Evolutionary conservation across 2,888 invertebrate genomes (phyloP), one percentile per base, ranked within the genome.

Genomic region (Thymelicus lineola): DNA sequence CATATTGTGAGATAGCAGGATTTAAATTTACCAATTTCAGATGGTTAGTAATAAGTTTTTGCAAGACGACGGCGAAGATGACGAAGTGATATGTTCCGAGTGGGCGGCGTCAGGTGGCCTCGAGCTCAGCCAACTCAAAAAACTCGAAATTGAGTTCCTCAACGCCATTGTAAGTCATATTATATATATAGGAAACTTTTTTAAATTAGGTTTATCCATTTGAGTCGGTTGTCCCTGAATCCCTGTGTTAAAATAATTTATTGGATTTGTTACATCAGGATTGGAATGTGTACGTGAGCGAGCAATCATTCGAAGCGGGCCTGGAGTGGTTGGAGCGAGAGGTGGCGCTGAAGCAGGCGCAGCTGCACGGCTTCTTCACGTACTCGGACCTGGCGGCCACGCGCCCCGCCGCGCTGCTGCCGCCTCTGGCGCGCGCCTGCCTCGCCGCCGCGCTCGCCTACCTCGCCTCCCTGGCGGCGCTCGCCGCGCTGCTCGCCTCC

Each of bases 41-140:
- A 97, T 99, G 97, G 97, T 99, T 79, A 98, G 99, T 67, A 98
- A 98, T 81, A 99, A 99, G 94, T 99, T 98, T 89, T 93, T 98
- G 77, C 97, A 98, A 89, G 98, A 98, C 81, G 97, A 98, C 81
- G 98, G 98, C 53, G 97, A 98, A 83, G 97, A 97, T 74, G 98
- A 98, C 83, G 98, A 98, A 87, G 97, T 98, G 74, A 96, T 97
- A 84, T 96, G 98, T 83, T 96, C 97, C 70, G 98, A 98, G 90
- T 99, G 99, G 99, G 98, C 99, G 14, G 95, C 95, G 73, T 97
- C 98, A 55, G 97, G 97, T 14, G 96, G 96, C 72, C 90, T 98
- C 14, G 95, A 96, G 71, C 94, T 98, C 76, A 94, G 95, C 72
- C 93, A 96, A 78, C 94, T 99, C 69, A 98, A 98, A 86, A 93